Evolutionary conservation across 2,888 invertebrate genomes (phyloP).

Genomic region (Sinotaia quadrata): DNA sequence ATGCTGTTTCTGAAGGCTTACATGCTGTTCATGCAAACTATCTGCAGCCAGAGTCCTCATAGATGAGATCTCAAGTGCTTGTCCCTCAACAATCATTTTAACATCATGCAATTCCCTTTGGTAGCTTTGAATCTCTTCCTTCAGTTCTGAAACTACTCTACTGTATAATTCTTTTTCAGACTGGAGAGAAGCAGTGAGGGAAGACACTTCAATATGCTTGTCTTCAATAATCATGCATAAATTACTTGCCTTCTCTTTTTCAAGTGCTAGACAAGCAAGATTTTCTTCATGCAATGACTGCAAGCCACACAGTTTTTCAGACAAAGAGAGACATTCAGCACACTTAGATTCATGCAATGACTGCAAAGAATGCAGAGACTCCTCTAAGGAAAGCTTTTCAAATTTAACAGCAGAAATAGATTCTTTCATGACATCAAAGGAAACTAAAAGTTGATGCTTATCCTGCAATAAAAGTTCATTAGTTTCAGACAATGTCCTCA

Average conservation of each 20-base stretch:
- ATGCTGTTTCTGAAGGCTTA: conserved; percentile 8
- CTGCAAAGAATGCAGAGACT: conserved; percentile 31
- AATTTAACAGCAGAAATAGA: conserved; percentile 29
- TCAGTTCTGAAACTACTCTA: conserved; percentile 12
- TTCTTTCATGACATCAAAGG: conserved; percentile 31
- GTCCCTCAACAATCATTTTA: conserved; percentile 8
- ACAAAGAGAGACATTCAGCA: conserved; percentile 35
- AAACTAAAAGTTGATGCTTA: conserved; percentile 34
- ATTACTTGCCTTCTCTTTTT: conserved; percentile 5
- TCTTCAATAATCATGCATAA: conserved; percentile 30
- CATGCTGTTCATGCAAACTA: conserved; percentile 18
- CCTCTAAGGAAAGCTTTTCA: conserved; percentile 33
- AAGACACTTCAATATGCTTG: conserved; percentile 33
- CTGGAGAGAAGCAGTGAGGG: conserved; percentile 28
- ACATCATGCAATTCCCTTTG: conserved; percentile 25
- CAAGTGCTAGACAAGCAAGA: conserved; percentile 13
- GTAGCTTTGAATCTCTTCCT: conserved; percentile 11
- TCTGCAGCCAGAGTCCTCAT: conserved; percentile 9
- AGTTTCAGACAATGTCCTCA: conserved; percentile 46
- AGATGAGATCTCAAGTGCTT: conserved; percentile 14
- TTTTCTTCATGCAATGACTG: conserved; percentile 30
- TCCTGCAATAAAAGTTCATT: conserved; percentile 44
- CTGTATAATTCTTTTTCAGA: conserved; percentile 25
- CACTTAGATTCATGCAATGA: conserved; percentile 29
- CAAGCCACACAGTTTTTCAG: conserved; percentile 32